A percentile compares a stretch with the other conserved stretches of the same genome.
These are phyloP conservation scores for Aplochiton taeniatus DNA, from an alignment of 2,797 vertebrate genomes.

Conservation along the genomic window DNA sequence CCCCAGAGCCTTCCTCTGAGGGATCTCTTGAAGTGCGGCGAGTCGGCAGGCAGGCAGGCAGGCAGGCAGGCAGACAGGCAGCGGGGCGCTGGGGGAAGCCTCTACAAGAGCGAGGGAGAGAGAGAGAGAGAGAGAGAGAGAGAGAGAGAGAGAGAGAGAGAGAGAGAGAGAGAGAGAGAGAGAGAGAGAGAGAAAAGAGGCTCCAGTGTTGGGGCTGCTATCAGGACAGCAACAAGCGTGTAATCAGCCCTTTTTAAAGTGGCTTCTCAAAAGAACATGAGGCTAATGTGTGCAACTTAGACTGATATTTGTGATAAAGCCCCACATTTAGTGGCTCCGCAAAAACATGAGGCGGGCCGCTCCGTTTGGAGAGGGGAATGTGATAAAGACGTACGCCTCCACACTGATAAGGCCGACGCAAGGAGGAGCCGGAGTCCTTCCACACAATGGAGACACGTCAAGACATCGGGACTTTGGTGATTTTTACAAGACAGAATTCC, in stretches of 20 bases:
- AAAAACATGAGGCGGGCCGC: conserved; percentile 70
- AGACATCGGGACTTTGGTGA: conserved; percentile 65
- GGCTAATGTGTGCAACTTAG: conserved; percentile 75
- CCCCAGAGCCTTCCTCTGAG: conserved; percentile 73
- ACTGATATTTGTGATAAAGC: conserved; percentile 75
- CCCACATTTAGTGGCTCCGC: conserved; percentile 70
- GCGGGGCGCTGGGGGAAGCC: conserved; percentile 66
- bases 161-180: too few relatives aligned
- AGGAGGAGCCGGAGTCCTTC: conserved; percentile 66
- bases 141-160: conserved; percentile 7
- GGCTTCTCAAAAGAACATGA: conserved; percentile 69
- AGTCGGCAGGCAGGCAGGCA: conserved; percentile 44
- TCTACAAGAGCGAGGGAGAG: conserved; percentile 56
- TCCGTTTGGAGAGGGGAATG: conserved; percentile 73
- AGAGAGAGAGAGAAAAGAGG: conserved; percentile 12
- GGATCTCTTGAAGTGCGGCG: conserved; percentile 69
- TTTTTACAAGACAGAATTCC: conserved; percentile 71
- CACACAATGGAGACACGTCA: conserved; percentile 72
- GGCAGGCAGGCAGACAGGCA: conserved; percentile 41
- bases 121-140: not conserved
- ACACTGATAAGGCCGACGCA: conserved; percentile 68
- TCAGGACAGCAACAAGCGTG: conserved; percentile 76
- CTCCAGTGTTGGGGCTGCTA: conserved; percentile 49
- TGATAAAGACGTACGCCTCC: conserved; percentile 76
- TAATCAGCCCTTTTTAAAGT: conserved; percentile 75